These are phyloP conservation scores for human (Homo sapiens) DNA, from an alignment of 2,113 vertebrate species.

Conservation along the genomic window GRCh38 chr4:183988501-183989000, in stretches of 20 bases:
- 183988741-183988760: conserved; percentile 79
- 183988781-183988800: conserved; percentile 83
- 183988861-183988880: not conserved
- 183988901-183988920: conserved; percentile 66
- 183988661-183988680: conserved; percentile 73
- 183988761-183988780: conserved; percentile 79
- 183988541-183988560: conserved; percentile 51
- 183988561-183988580: conserved; percentile 32
- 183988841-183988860: conserved; percentile 75
- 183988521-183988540: conserved; percentile 50
- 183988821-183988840: conserved; percentile 73
- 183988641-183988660: conserved; percentile 73
- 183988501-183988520: conserved; percentile 71
- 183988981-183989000: conserved; percentile 22
- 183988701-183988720: conserved; percentile 78
- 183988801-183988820: conserved; percentile 83
- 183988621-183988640: conserved; percentile 41
- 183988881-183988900: not conserved
- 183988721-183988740: conserved; percentile 74
- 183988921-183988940: not conserved
- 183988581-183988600: conserved; percentile 53
- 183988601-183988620: conserved; percentile 40
- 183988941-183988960: not conserved
- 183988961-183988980: conserved; percentile 10
- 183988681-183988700: conserved; percentile 84